Conservation (phyloP, 2,797 vertebrate species). For the Columba guinea region DNA sequence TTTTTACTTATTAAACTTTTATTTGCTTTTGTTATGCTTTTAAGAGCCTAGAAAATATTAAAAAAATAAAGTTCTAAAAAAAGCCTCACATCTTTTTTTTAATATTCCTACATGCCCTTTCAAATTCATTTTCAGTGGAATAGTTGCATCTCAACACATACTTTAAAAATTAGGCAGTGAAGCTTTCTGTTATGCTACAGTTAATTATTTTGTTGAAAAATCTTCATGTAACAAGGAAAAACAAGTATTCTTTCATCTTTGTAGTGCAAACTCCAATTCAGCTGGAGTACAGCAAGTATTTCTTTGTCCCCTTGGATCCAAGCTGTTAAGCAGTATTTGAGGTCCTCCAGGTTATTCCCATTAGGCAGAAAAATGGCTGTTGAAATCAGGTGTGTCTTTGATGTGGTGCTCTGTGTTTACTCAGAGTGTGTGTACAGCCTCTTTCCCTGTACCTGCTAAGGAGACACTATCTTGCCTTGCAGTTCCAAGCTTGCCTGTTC, state of each 20-base stretch:
- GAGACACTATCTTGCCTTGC: not conserved
- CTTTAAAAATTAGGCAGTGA: constrained; percentile 18
- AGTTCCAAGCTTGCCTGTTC: not conserved
- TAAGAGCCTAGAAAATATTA: constrained; percentile 43
- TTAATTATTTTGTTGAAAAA: constrained; percentile 63
- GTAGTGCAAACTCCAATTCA: constrained; percentile 10
- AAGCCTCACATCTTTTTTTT: not conserved
- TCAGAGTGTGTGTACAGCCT: rapidly evolving
- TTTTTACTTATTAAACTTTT: constrained; percentile 79
- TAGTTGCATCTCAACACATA: constrained; percentile 27
- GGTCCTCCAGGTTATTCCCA: constrained; percentile 44
- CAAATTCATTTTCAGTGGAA: constrained; percentile 38
- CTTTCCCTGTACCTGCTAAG: not conserved
- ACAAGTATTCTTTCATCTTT: constrained; percentile 50
- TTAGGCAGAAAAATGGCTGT: constrained; percentile 10
- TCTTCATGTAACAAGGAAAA: constrained; percentile 31
- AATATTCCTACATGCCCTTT: not conserved
- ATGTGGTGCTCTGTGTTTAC: not conserved
- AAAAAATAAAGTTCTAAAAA: constrained; percentile 46
- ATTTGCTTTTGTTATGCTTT: constrained; percentile 76
- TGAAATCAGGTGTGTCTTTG: constrained; percentile 26
- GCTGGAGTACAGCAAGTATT: not conserved
- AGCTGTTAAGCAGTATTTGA: constrained; percentile 38
- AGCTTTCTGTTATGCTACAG: constrained; percentile 28
- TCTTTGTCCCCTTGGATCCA: constrained; percentile 43